Evolutionary conservation across 2,797 vertebrate species (phyloP), one percentile per base, ranked within the genome.

Genomic region (Salmo trutta): DNA sequence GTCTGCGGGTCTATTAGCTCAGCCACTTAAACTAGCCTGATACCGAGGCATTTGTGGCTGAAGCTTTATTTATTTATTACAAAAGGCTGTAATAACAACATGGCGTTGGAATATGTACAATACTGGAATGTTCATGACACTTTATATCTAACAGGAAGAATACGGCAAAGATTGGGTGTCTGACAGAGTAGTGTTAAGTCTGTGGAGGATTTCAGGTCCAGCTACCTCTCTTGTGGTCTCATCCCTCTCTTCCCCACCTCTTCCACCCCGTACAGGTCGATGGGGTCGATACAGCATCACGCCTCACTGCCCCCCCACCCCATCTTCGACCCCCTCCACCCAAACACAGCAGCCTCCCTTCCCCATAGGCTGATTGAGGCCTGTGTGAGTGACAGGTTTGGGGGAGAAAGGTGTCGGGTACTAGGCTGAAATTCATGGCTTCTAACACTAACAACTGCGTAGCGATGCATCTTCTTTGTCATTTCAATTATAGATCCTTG

Each of bases 401-500:
- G 24, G 77, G 56, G 65, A 79, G 67, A 77, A 65, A 77, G 69
- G 81, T 82, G 89, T 91, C 89, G 80, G 85, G 80, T 83, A 81
- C 80, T 80, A 66, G 75, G 76, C 73, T 80, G n/a, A 88, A 92
- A 92, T 91, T 93, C 92, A 93, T 87, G 73, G 88, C 91, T 88
- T 87, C 86, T 84, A 90, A 91, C 85, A 86, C 91, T 87, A 92
- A 93, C 91, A 89, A 90, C 84, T 47, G 85, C 87, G 82, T 56
- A 85, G 91, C 84, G 82, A 94, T 95, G 91, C 91, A 92, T 94
- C 93, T 95, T 94, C 89, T 94, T 94, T 95, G 94, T 94, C 94
- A 94, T 92, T 95, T 95, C 94, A 94, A 95, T 95, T 95, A 95
- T 84, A 94, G 93, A 93, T 94, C 91, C 91, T 89, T 90, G 91